Base-by-base conservation (phyloP, 1,140 invertebrate genomes). In the Drosophila rhopaloa region DNA sequence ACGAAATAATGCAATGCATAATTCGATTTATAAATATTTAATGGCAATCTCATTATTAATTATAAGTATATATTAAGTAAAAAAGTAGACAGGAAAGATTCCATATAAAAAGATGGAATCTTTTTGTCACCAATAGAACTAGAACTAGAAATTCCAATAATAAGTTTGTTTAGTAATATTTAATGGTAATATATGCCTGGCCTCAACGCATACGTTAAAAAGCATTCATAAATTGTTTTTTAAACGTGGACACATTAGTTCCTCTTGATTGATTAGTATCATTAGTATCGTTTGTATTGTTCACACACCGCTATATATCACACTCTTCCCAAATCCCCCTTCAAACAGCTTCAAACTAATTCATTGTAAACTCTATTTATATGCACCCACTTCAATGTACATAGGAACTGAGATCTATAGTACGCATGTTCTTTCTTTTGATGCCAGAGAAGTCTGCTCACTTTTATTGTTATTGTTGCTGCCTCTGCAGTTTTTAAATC, bases 401-500 rank as follows among this genome's bases (percentile, higher is more conserved):
- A 16, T n/a, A 43, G 11, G 16, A 16, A 29, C 48, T 6, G 19
- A 16, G 16, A 47, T 24, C 9, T 47, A 4, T 35, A 8, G 13
- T 16, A 16, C 50, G 40, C 27, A 53, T 57, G 29, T 5, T 5
- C 41, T 29, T 44, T 10, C 35, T 19, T 14, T 13, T n/a, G 19
- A 9, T 13, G 38, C 29, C 13, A n/a, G 6, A 5, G 38, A 14
- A 6, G 38, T 6, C 14, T 41, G 63, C 48, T 35, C 29, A 51
- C 14, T n/a, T 51, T 35, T 63, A 71, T 65, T 71, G 51, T 67
- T 73, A 63, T 76, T 43, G 56, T 27, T 43, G 16, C n/a, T 16
- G 59, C 41, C 40, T 53, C 35, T 47, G 51, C 43, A 47, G 46
- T 56, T 76, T 70, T 51, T 55, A 60, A 76, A 68, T 81, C 29